Base-by-base conservation (phyloP, 2,797 vertebrate genomes). In the Epinephelus malabaricus region DNA sequence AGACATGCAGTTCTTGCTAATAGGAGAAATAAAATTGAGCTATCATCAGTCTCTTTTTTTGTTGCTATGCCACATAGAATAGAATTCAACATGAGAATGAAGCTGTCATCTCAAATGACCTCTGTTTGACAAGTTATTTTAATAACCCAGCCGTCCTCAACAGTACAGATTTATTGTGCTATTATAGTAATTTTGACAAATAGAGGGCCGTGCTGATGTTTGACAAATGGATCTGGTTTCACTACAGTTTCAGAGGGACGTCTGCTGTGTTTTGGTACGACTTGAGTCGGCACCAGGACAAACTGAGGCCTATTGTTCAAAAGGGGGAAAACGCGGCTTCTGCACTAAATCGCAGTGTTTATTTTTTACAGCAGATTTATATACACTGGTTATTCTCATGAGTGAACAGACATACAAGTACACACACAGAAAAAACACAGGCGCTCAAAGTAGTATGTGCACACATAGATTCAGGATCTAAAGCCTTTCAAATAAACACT, bases 321-420 rank as follows among this genome's bases (percentile, higher is more conserved):
- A 59, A 62, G 23, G 63, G 34, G 69, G 73, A 83, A 80, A 86
- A 81, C 40, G 55, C 70, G 38, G 70, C 80, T 87, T 87, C 79
- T 91, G 89, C 81, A 69, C 81, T 82, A 84, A 84, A 85, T 84
- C 64, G 45, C 63, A 12, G 19, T 86, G 82, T 91, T 92, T 93
- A 83, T 88, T 93, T 92, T 91, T 87, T 82, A 86, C 67, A 76
- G 82, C 73, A 88, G 85, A 91, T 92, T 91, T 92, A 88, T 92
- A 88, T 45, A 81, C 69, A 55, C 80, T 51, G 82, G 40, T 73
- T 89, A 88, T 91, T 92, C 85, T 92, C 83, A 85, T 49, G 46
- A 86, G 74, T 66, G 67, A 81, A 66, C 76, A 49, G 68, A 80
- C 68, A 71, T 73, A 73, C 51, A 73, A 19, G 40, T 47, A 54